Base-by-base conservation (phyloP, 2,797 vertebrate species). In the Mallotus villosus region DNA sequence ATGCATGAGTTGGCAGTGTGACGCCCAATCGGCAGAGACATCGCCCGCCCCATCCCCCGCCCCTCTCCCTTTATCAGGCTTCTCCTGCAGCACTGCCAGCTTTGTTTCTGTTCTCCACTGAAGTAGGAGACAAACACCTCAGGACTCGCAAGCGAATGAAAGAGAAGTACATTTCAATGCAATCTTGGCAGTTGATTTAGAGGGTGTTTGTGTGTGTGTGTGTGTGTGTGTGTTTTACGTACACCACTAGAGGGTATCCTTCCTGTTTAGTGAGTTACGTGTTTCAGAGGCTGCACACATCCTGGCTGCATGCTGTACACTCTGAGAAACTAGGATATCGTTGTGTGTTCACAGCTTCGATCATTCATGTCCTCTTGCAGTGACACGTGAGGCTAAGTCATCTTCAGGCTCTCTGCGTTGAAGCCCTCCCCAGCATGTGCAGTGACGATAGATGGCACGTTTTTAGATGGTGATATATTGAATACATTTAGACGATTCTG, bases 31-130 rank as follows among this genome's bases (percentile, higher is more conserved):
- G 75, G 62, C 75, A 34, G 57, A 68, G 71, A 69, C 74, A 78
- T 77, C 73, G 21, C 71, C 76, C 70, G 62, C 77, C 75, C 53
- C 74, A 78, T 77, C 74, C n/a, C 70, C 76, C 70, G 62, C 77
- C 75, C 53, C 25, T 82, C 69, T 79, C 67, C 63, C 70, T 84
- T 73, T 78, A 75, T 72, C 60, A 41, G 1, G 29, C 32, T 53
- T 64, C 55, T 67, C 49, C 72, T 69, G 32, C 60, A 60, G 68
- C 46, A 59, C 61, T 41, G 14, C 60, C 57, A 64, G 41, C 72
- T 75, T 72, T 82, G 70, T 74, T 58, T 68, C 41, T 21, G 2
- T 71, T 71, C 14, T 24, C 32, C 70, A 53, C 67, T 67, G 72
- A 63, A 78, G 76, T 71, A 59, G 67, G 63, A 71, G 71, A 55